A percentile compares a stretch with the other conserved stretches of the same genome.
Conservation (phyloP, 2,797 vertebrate genomes). For the Alosa sapidissima region DNA sequence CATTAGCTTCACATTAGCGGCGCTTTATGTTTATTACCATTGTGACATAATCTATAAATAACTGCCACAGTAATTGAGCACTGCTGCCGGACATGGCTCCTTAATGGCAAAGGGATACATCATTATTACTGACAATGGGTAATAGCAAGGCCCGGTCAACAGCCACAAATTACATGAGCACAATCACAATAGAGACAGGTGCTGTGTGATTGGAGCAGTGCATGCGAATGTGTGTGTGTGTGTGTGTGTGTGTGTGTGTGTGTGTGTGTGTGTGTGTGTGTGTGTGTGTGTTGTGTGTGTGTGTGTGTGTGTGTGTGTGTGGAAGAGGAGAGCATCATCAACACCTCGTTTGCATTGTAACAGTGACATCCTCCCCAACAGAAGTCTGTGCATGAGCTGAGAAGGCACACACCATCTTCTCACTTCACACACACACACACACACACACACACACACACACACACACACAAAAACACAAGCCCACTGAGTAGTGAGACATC, state of each 20-base stretch:
- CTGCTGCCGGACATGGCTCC: constrained; percentile 84
- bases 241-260: neutral
- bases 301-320: constrained; percentile 39
- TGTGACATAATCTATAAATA: constrained; percentile 99
- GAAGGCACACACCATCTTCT: constrained; percentile 41
- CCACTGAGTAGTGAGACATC: too few species aligned
- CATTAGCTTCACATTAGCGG: constrained; percentile 98
- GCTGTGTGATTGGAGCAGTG: neutral
- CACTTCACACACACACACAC: too few species aligned
- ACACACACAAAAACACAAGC: too few species aligned
- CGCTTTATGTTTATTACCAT: constrained; percentile 97
- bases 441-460: too few species aligned
- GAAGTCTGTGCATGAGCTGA: too few species aligned
- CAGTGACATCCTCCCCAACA: neutral
- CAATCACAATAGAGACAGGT: constrained; percentile 74
- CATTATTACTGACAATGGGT: constrained; percentile 95
- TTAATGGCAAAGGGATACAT: constrained; percentile 94
- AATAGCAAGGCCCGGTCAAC: constrained; percentile 93
- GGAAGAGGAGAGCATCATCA: too few species aligned
- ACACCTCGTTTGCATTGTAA: neutral
- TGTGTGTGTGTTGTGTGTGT: constrained; percentile 61
- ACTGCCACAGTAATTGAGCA: constrained; percentile 88
- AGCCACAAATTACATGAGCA: constrained; percentile 91
- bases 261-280: constrained; percentile 47
- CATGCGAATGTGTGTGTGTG: neutral